Base-by-base conservation (phyloP, 2,888 invertebrate species). In the Drosophila bunnanda region DNA sequence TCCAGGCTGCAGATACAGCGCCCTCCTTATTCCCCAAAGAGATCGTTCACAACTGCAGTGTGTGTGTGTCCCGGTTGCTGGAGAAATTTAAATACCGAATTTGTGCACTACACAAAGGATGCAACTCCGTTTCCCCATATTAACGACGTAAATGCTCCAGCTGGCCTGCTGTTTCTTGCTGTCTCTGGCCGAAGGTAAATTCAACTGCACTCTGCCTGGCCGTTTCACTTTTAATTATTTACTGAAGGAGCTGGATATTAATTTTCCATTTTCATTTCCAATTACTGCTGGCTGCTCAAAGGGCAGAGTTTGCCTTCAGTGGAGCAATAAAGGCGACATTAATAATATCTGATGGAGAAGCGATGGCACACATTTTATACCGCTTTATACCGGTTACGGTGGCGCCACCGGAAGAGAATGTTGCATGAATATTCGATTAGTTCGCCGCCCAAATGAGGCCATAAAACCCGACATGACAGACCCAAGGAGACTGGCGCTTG, bases 281-380 rank as follows among this genome's bases (percentile, higher is more conserved):
- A 38, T 50, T 56, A 53, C 30, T 34, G 48, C 39, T 59, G 69
- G n/a, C 50, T 43, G 57, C 36, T 44, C 66, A 54, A 38, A 52
- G 30, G 44, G 30, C 50, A 52, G 65, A 52, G 52, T 36, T 53
- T 52, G 39, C 17, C 59, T 32, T 52, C 43, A 15, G 34, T 38
- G 30, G 30, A 57, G 71, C 59, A 53, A 70, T 70, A 60, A 60
- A 54, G 46, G 8, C 71, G 53, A 48, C 71, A 70, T 70, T 53
- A 54, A 70, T 70, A 70, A 59, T 53, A 71, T 69, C 46, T 39
- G 70, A 57, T 60, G 71, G 34, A 38, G 22, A 54, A 44, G 17
- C 53, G 44, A 68, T 28, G 67, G 28, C 52, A 36, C 34, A 54
- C 17, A 53, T 54, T 59, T 54, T 48, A 46, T 39, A 28, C 39